Evolutionary conservation across 2,797 vertebrate genomes (phyloP), one percentile per base, ranked within the genome.

Genomic region (Sardinella longiceps): DNA sequence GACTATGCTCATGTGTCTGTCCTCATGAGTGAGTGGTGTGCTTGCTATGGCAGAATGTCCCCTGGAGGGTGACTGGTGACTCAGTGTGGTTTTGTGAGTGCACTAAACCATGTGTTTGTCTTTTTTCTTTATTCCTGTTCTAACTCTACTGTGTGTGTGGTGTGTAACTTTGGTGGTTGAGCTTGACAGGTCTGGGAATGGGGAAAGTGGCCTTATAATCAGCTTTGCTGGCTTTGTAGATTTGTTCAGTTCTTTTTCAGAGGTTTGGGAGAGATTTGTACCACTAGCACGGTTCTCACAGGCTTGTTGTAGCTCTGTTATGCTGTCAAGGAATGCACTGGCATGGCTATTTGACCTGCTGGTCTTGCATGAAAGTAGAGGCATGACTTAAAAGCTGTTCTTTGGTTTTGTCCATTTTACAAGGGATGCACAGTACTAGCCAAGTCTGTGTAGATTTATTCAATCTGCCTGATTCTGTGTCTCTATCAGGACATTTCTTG

Each of bases 61-160:
- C 43, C 70, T 20, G 30, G 63, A 37, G 28, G 63, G 2, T 33
- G 37, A 37, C n/a, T n/a, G n/a, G n/a, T 81, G 23, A 56, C 20
- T 20, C 20, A n/a, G 30, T 82, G 66, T 82, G 81, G 15, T 81
- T 80, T 33, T 84, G 53, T 60, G 53, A 50, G 53, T 9, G 82
- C 66, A 56, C 39, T 80, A 85, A 84, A 23, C 39, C 46, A 46
- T 81, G n/a, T 81, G 58, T 84, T 82, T 81, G 80, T 87, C 37
- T 81, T 77, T 84, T 39, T 20, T 80, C 63, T 83, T 66, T 88
- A 25, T 81, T 80, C 81, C 30, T 63, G 37, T 77, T 43, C 70
- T 77, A 77, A 43, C 20, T 6, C n/a, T 43, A 3, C 37, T 70
- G 11, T 12, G 60, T 63, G 3, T 33, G 70, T 43, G 37, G 70